These are phyloP conservation scores for Campopleginae sp. DNA, from an alignment of 2,888 invertebrate genomes.

Conservation along the genomic window DNA sequence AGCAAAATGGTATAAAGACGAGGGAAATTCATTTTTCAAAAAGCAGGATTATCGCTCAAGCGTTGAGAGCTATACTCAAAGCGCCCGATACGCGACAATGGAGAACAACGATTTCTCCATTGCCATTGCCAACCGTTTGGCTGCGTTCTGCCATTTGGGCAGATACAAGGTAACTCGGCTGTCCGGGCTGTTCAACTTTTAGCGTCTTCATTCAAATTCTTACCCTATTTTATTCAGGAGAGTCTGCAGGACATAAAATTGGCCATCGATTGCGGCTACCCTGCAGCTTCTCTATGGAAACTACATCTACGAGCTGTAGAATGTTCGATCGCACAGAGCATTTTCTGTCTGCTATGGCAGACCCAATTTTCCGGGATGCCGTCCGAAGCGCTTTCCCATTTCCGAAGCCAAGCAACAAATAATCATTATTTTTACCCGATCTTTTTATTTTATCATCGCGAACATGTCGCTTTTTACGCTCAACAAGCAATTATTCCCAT, in stretches of 20 bases:
- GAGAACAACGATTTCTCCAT: slow-evolving; percentile 86
- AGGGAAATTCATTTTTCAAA: slow-evolving; percentile 87
- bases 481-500: not conserved
- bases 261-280: slow-evolving; percentile 87
- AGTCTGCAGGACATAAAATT: slow-evolving; percentile 88
- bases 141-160: slow-evolving; percentile 87
- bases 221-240: slow-evolving; percentile 83
- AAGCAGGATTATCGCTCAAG: slow-evolving; percentile 85
- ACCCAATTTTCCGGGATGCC: not conserved
- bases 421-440: not conserved
- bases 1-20: slow-evolving; percentile 82
- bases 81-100: slow-evolving; percentile 86
- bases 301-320: slow-evolving; percentile 88
- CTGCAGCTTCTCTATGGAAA: slow-evolving; percentile 87
- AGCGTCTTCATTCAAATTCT: no score
- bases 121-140: slow-evolving; percentile 90
- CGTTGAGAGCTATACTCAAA: slow-evolving; percentile 87
- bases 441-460: not conserved
- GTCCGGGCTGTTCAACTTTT: not conserved
- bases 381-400: not conserved
- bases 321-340: slow-evolving; percentile 85
- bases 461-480: not conserved
- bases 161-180: slow-evolving; percentile 85
- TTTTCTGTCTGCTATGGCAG: slow-evolving; percentile 69
- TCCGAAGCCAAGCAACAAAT: not conserved